Percentiles rank a stretch among this genome's conserved stretches.
phyloP scores from a whole-genome alignment of 2,113 vertebrate species.

The Pycnonotus jocosus region DNA sequence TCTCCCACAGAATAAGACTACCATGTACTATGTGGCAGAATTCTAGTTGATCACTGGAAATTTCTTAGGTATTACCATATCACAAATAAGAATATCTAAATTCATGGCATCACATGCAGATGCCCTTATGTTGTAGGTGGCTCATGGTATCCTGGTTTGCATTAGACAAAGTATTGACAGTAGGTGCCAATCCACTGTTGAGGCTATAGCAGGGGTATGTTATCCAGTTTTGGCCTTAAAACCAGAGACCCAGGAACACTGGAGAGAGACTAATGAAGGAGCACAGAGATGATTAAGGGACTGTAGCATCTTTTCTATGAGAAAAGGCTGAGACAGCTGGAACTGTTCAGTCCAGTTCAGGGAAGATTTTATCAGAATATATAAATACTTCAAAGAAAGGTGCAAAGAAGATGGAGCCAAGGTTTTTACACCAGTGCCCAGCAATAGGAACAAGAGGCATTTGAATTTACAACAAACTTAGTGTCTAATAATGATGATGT shows the following conservation, averaged over 20 bases:
- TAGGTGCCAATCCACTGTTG: background rate
- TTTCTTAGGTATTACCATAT: background rate
- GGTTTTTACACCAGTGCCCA: background rate
- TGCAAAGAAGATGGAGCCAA: background rate
- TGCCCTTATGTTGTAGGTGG: background rate
- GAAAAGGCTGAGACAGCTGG: background rate
- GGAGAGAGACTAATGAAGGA: background rate
- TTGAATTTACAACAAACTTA: background rate
- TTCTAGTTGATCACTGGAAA: background rate
- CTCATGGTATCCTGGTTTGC: background rate
- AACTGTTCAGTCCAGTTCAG: background rate
- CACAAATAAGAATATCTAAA: background rate
- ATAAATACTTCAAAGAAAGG: background rate
- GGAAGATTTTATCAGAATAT: background rate
- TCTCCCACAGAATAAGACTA: background rate
- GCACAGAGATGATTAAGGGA: background rate
- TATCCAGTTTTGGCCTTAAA: background rate
- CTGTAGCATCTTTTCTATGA: background rate
- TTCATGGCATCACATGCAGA: background rate
- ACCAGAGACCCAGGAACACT: background rate
- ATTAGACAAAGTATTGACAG: background rate
- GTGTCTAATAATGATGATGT: background rate
- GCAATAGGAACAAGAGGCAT: background rate
- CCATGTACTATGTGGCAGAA: background rate
- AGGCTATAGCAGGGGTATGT: background rate